phyloP scores from a whole-genome alignment of 2,888 invertebrate genomes.

The Aporophyla nigra region DNA sequence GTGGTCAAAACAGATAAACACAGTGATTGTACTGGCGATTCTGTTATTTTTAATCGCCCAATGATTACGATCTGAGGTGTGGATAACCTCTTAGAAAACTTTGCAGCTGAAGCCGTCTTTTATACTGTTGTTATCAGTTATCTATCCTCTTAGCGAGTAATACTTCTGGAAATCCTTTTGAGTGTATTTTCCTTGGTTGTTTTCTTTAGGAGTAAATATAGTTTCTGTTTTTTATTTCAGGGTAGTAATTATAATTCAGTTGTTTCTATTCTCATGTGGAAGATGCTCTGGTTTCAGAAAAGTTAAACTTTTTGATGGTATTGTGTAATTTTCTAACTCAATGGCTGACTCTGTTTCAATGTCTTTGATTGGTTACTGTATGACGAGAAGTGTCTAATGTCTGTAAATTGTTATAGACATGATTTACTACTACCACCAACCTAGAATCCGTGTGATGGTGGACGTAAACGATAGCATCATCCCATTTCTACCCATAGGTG shows the following conservation, averaged over 20 bases:
- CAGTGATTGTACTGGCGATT: conserved; percentile 68
- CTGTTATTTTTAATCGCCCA: conserved; percentile 68
- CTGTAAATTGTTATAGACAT: not conserved
- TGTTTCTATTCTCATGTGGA: not conserved
- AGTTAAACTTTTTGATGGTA: not conserved
- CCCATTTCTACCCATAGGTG: too few relatives aligned
- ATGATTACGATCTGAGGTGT: conserved; percentile 67
- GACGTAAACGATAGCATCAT: too few relatives aligned
- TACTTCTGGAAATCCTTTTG: conserved; percentile 6
- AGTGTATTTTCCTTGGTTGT: not conserved
- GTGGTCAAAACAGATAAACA: conserved; percentile 83
- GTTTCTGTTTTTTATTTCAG: not conserved
- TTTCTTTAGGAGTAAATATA: conserved; percentile 1
- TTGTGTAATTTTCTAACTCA: not conserved
- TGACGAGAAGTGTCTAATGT: not conserved
- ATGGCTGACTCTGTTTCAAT: not conserved
- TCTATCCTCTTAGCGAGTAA: conserved; percentile 35
- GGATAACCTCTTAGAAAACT: conserved; percentile 55
- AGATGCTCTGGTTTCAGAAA: not conserved
- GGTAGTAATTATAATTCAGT: not conserved
- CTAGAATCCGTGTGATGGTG: not conserved
- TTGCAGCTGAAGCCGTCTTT: conserved; percentile 56
- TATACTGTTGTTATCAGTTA: conserved; percentile 29
- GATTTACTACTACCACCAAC: not conserved
- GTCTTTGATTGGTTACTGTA: not conserved